Base-by-base conservation (phyloP, 2,888 invertebrate genomes). In the Eretmocerus hayati region DNA sequence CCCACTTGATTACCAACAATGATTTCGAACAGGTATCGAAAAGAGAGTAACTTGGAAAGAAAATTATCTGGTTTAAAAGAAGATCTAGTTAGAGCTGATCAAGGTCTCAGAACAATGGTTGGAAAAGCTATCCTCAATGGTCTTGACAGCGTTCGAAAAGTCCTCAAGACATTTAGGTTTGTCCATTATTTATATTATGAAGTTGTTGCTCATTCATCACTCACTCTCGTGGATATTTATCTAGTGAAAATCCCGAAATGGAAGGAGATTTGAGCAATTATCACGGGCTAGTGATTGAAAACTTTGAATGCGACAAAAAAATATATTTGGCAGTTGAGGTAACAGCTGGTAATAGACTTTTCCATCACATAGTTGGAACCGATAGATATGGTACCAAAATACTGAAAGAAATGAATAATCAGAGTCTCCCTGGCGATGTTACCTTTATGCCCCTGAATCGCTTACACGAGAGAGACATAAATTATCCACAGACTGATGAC, bases 401-500 rank as follows among this genome's bases (percentile, higher is more conserved):
- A 56, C 74, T 99, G 36, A 92, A 94, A 71, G 96, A 96, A 75
- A 96, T 99, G 89, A 99, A 99, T 72, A 79, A 89, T 50, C 88
- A 93, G 63, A 88, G 88, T 62, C 75, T 97, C 46, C 96, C 96
- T 0, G 99, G 99, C 0, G 97, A 99, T 76, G 95, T 96, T 0
- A 97, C 96, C 0, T 99, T 99, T 70, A 95, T 97, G 92, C 97
- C 99, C 0, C 75, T 99, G 41, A 99, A 99, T 77, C 79, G 97
- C 38, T 77, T 99, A 21, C 88, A 90, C 59, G 81, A 80, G 1
- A 75, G 80, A 53, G 74, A 75, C 43, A 76, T 77, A 43, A 76
- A 78, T 57, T 87, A 87, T 69, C 87, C 87, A 0, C 77, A 82
- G 56, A 84, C 83, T 55, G 76, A 77, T 42, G 94, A 97, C 72